Evolutionary conservation across 2,113 vertebrate species (phyloP), one percentile per base, ranked within the genome.

Genomic region (Speoplatyrhinus poulsoni): DNA sequence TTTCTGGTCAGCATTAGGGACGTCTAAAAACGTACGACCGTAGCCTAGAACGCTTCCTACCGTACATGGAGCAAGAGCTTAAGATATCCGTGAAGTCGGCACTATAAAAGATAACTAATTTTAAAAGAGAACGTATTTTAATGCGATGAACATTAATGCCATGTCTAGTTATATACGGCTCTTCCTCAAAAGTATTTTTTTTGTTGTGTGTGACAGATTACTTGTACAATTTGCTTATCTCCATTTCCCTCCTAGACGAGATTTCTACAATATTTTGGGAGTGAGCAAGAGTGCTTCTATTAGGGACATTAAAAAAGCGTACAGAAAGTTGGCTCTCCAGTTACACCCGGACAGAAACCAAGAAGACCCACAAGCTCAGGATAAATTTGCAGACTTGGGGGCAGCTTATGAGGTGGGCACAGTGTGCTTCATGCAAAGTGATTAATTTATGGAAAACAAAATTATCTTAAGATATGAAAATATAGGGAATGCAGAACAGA

Each of bases 221-320:
- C 46, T 15, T 52, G 49, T 16, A 9, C n/a, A 10, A 9, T 47
- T 15, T 13, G 32, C 50, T 56, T 32, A 1, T 67, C 53, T 54
- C 52, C 6, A 13, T 62, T 13, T 71, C 0, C 46, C 32, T 19
- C 67, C 49, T 61, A 99, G 98, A 79, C 92, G 98, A 75, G 97
- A 99, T 81, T 99, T 99, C 88, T 99, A 99, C 79, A 94, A 96
- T 76, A 99, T 99, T 59, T 77, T 99, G 70, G 98, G 96, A 4
- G 98, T 99, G n/a, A 94, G 89, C 53, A 96, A 93, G 63, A 87
- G 88, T 0, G 97, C 96, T 15, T 94, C 96, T 9, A 91, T 99
- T 73, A 95, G 96, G 88, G 98, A 99, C 73, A 97, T 99, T 72
- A 99, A 99, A 80, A 99, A 99, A 89, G 98, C 98, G 15, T 99